Evolutionary conservation across 2,888 invertebrate species (phyloP), one percentile per base, ranked within the genome.

Genomic region (Coecobrya sp.): DNA sequence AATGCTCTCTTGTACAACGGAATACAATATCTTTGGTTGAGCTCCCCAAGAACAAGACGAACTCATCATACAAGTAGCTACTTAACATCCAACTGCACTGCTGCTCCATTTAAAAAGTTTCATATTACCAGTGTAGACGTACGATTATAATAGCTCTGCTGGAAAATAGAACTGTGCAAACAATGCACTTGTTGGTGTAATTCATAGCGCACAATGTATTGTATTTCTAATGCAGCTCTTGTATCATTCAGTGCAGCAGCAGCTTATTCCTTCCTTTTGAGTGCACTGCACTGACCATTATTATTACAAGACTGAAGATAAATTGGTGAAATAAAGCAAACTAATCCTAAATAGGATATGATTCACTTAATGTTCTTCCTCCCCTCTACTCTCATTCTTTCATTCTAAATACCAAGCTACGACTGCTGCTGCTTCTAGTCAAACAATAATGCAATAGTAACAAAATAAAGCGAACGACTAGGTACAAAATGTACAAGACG

Each of bases 341-440:
- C 68, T 89, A 84, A 89, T 89, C 82, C 82, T 84, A 84, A 89
- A 89, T 89, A 45, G 89, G 65, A 89, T 89, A 82, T 65, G 84
- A 82, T 89, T 82, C 89, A 89, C 70, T 84, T 89, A 89, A 89
- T 84, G 89, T 89, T 25, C 52, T 84, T 52, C 89, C 65, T 79
- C 79, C 55, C 70, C 70, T 36, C n/a, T 1, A 68, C 68, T 30
- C 16, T 30, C 70, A 65, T 65, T 22, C 65, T 65, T 65, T 65
- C 25, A 65, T 25, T 70, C n/a, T 2, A 70, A 36, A 70, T 1
- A n/a, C n/a, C n/a, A n/a, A n/a, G n/a, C 0, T 1, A 27, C 36
- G 2, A 4, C 16, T 27, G 68, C 36, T 70, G 36, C n/a, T 36
- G 0, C 11, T 7, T 16, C 36, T 70, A 36, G n/a, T 36, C 70